Base-by-base conservation (phyloP, 2,888 invertebrate species). In the Sclerodermus sp. region DNA sequence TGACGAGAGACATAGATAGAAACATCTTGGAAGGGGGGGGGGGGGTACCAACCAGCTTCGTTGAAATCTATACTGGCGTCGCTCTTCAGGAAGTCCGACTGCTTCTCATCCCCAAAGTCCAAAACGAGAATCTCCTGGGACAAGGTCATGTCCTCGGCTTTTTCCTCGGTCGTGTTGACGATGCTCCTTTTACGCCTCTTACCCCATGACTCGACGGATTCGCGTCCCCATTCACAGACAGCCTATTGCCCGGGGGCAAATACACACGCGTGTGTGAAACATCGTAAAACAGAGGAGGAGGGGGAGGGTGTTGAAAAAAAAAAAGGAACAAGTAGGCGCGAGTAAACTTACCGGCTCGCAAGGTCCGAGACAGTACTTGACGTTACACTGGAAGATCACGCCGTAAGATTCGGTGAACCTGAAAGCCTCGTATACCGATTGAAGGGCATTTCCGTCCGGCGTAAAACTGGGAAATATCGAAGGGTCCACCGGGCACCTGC, bases 361-460 rank as follows among this genome's bases (percentile, higher is more conserved):
- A 62, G 93, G 93, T 73, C 95, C 95, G 57, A 96, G 84, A 73
- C 95, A 96, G 78, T 96, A 96, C 76, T 95, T 95, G 67, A 96
- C 95, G 79, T 96, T 96, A 79, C 95, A 96, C 77, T 96, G 95
- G 87, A 96, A 96, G 77, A 96, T 96, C 55, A 96, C 95, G 43
- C 95, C 95, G 68, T 96, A 96, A 10, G 94, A 95, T 77, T 96
- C 95, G 0, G 95, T 96, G 78, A 96, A 96, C 73, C 95, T 85
- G 83, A 96, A 96, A 1, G 95, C 95, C 80, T 96, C 95, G 73
- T 96, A 96, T 51, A 92, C 85, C 0, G 93, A 93, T 70, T 95
- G 92, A 53, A 94, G 80, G 0, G 93, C 93, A 78, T 93, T 93
- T 51, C 93, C 93, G 68, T 93, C 93, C 39, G 93, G 91, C 43